These are phyloP conservation scores for Pelmatolapia mariae DNA, from an alignment of 2,113 vertebrate species.

Conservation along the genomic window DNA sequence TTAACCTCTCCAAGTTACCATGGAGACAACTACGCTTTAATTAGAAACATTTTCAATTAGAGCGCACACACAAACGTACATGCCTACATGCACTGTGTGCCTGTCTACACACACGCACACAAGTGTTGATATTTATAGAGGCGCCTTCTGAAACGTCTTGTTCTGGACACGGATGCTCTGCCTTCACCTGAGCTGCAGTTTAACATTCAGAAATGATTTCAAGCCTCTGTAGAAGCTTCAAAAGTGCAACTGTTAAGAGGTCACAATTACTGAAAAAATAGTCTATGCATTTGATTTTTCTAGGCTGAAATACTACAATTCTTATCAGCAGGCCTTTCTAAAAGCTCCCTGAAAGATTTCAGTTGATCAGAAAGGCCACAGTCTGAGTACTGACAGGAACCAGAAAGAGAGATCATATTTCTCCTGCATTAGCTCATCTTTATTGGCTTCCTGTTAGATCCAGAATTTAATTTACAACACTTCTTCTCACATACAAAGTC, in stretches of 20 bases:
- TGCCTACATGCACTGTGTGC: neutral
- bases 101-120: neutral
- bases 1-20: slow-evolving; percentile 20
- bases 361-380: neutral
- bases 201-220: neutral
- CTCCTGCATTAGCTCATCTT: neutral
- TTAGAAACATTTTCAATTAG: slow-evolving; percentile 33
- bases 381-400: neutral
- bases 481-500: neutral
- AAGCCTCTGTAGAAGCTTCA: neutral
- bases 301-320: accelerated
- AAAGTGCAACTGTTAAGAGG: accelerated
- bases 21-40: slow-evolving; percentile 30
- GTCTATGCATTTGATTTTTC: neutral
- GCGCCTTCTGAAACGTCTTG: neutral
- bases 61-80: neutral
- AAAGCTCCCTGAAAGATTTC: neutral
- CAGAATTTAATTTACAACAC: neutral
- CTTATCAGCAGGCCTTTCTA: neutral
- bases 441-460: neutral
- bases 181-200: neutral
- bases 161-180: neutral
- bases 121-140: neutral
- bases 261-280: accelerated
- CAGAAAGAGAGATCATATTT: neutral